phyloP scores from a whole-genome alignment of 1,140 invertebrate species.

The Penaeus chinensis region DNA sequence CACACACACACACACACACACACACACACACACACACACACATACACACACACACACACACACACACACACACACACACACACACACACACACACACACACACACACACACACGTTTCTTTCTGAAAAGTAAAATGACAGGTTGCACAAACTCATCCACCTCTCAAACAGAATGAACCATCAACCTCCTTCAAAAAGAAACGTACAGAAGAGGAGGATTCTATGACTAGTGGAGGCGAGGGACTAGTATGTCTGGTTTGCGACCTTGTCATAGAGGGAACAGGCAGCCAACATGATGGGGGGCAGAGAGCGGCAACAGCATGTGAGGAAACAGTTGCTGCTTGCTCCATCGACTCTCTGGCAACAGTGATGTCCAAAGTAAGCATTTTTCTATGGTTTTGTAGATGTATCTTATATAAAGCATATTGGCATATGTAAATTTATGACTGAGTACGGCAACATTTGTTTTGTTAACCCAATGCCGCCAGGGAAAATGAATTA shows the following conservation, averaged over 20 bases:
- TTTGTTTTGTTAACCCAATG: too few relatives aligned
- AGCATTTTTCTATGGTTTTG: not conserved
- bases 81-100: too few relatives aligned
- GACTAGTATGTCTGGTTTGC: not conserved
- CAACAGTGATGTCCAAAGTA: constrained; percentile 59
- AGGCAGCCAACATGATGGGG: not conserved
- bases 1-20: too few relatives aligned
- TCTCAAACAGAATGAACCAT: not conserved
- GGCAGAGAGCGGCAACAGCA: not conserved
- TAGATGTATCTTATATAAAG: not conserved
- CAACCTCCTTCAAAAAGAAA: constrained; percentile 37
- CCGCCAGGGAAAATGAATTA: too few relatives aligned
- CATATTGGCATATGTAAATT: not conserved
- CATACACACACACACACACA: too few relatives aligned
- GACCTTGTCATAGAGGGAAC: too few relatives aligned
- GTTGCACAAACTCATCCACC: too few relatives aligned
- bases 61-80: too few relatives aligned
- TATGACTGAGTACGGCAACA: too few relatives aligned
- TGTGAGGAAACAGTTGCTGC: not conserved
- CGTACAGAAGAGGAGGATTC: not conserved
- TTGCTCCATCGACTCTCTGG: constrained; percentile 47
- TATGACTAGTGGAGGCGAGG: not conserved
- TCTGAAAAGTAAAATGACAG: too few relatives aligned
- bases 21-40: too few relatives aligned
- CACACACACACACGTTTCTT: too few relatives aligned